These are phyloP conservation scores for Xenopus petersii DNA, from an alignment of 2,797 vertebrate species.

Conservation along the genomic window DNA sequence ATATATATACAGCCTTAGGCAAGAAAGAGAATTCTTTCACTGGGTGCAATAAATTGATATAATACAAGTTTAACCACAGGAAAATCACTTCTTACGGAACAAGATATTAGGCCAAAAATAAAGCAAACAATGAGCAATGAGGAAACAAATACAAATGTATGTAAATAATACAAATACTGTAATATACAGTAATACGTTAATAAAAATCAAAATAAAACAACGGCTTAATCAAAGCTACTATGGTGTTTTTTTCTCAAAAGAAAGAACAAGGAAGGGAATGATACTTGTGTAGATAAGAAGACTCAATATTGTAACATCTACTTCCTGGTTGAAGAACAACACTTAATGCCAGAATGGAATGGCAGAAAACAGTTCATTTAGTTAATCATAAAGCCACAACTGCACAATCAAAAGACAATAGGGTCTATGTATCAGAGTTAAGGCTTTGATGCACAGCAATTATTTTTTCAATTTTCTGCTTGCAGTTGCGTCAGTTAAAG, in stretches of 20 bases:
- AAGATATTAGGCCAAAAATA: neutral
- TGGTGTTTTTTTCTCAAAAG: neutral
- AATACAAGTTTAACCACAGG: constrained; percentile 24
- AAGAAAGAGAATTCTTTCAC: constrained; percentile 14
- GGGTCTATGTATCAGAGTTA: constrained; percentile 26
- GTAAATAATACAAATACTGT: neutral
- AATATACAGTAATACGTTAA: constrained; percentile 13
- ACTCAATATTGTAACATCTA: neutral
- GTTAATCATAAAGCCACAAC: constrained; percentile 13
- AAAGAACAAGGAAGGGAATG: neutral
- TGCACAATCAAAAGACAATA: constrained; percentile 14
- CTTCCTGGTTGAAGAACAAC: neutral
- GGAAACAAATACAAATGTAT: neutral
- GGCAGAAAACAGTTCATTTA: constrained; percentile 35
- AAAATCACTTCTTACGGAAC: constrained; percentile 19
- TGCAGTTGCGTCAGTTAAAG: constrained; percentile 25
- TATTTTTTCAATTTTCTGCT: constrained; percentile 36
- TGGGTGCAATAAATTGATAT: constrained; percentile 36
- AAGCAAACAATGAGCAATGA: constrained; percentile 11
- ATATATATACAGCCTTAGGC: constrained; percentile 11
- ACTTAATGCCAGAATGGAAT: neutral
- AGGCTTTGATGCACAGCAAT: constrained; percentile 27
- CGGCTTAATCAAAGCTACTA: constrained; percentile 5
- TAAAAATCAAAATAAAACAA: constrained; percentile 36
- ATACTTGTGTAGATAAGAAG: neutral